phyloP scores from a whole-genome alignment of 2,888 invertebrate species.

The Spisula solida region DNA sequence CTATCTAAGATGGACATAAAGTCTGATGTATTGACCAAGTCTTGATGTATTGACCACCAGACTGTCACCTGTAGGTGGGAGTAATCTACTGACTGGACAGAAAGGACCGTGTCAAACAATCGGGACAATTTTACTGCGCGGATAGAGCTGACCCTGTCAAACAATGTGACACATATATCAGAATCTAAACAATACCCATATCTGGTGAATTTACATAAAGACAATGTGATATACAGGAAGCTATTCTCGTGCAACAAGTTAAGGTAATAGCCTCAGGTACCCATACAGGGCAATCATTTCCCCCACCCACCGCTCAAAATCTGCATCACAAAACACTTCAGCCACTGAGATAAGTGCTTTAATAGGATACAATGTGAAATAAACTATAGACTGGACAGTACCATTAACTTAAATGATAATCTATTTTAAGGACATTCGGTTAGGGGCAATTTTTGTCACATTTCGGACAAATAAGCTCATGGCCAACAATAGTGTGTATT shows the following conservation, averaged over 20 bases:
- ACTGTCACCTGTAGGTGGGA: conserved; percentile 30
- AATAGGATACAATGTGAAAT: not conserved
- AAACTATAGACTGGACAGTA: conserved; percentile 9
- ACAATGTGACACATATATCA: conserved; percentile 40
- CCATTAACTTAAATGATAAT: conserved; percentile 43
- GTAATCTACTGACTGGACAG: not conserved
- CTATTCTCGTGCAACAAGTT: not conserved
- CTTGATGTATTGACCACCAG: conserved; percentile 13
- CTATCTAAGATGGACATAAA: not conserved
- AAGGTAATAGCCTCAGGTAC: not conserved
- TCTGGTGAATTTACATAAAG: conserved; percentile 36
- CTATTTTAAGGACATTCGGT: conserved; percentile 8
- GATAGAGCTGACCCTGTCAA: conserved; percentile 15
- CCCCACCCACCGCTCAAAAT: not conserved
- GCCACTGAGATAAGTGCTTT: not conserved
- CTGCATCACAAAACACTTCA: conserved; percentile 20
- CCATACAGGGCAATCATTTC: not conserved
- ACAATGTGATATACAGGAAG: conserved; percentile 15
- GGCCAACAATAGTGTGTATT: conserved; percentile 14
- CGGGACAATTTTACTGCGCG: not conserved
- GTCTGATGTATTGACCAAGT: conserved; percentile 8
- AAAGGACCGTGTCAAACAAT: conserved; percentile 19
- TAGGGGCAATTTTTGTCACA: not conserved
- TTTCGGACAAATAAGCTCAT: conserved; percentile 5
- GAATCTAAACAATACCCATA: conserved; percentile 1